These are phyloP conservation scores for Epizoanthus stellaris DNA, from an alignment of 92 coral and sea anemone genomes.

Conservation along the genomic window DNA sequence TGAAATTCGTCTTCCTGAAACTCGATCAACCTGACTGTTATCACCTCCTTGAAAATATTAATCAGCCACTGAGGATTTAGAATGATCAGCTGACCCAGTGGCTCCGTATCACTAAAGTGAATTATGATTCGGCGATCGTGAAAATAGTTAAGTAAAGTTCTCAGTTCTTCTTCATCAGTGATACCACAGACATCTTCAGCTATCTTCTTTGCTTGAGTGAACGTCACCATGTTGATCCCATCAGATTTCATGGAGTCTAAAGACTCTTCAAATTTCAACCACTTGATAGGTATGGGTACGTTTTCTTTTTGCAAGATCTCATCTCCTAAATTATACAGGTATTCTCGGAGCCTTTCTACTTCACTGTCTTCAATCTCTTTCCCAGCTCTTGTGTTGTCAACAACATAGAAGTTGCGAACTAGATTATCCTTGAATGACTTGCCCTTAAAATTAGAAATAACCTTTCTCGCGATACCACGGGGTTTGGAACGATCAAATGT, in stretches of 20 bases:
- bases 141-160: too few species aligned
- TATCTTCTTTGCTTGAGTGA: too few species aligned
- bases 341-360: conserved; percentile 23
- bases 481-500: background rate
- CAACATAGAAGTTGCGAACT: conserved; percentile 31
- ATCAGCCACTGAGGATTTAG: background rate
- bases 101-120: background rate
- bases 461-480: background rate
- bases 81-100: background rate
- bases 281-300: background rate
- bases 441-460: background rate
- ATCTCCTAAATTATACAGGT: conserved; percentile 18
- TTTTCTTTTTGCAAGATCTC: conserved; percentile 10
- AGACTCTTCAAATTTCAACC: too few species aligned
- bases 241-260: too few species aligned
- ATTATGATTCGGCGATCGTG: too few species aligned
- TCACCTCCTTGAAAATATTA: too few species aligned
- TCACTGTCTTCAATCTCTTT: conserved; percentile 32
- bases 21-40: too few species aligned
- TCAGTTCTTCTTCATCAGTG: background rate
- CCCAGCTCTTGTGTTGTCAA: conserved; percentile 66
- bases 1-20: too few species aligned
- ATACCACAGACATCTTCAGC: background rate
- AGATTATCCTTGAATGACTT: background rate
- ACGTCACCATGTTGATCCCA: too few species aligned